Evolutionary conservation across 2,888 invertebrate species (phyloP), one percentile per base, ranked within the genome.

Genomic region (Sminthurides aquaticus): DNA sequence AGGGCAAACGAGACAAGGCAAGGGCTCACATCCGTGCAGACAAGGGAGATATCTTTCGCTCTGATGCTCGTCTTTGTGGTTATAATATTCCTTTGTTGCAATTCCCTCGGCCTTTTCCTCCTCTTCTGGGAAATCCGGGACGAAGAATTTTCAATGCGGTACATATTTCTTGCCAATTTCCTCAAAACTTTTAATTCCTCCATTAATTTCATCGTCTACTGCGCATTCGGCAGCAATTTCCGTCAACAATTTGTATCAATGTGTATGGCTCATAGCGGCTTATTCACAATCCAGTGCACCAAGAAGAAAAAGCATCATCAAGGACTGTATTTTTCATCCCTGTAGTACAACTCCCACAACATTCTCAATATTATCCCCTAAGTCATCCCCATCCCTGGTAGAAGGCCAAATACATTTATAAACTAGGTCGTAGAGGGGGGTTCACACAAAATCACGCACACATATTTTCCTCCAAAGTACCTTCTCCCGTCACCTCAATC

Each of bases 201-300:
- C 5, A 67, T 71, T 5, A 74, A 74, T 58, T 71, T 74, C 52
- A 55, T 74, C 25, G 70, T 74, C 59, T 74, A 74, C 57, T 74
- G 73, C 48, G 68, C 66, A n/a, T 74, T 68, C 49, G 71, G 71
- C 3, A 63, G 62, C 48, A 71, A 71, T 65, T 72, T 74, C 62
- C 59, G 71, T 11, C 66, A 69, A 34, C 71, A 73, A 43, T 71
- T 73, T 60, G 60, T 65, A 1, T 57, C 49, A 27, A 57, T 65
- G 57, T 61, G 60, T 57, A 49, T 48, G 0, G 65, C 60, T 29
- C 29, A 64, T 34, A 43, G 27, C 1, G 18, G 48, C 22, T 22
- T 54, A 3, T 48, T n/a, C n/a, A 57, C 63, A 28, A 64, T 64
- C 26, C 55, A 64, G 22, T 64, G 64, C 29, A 48, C 43, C 25